phyloP scores from a whole-genome alignment of 2,113 vertebrate genomes.

The Alaudala cheleensis region DNA sequence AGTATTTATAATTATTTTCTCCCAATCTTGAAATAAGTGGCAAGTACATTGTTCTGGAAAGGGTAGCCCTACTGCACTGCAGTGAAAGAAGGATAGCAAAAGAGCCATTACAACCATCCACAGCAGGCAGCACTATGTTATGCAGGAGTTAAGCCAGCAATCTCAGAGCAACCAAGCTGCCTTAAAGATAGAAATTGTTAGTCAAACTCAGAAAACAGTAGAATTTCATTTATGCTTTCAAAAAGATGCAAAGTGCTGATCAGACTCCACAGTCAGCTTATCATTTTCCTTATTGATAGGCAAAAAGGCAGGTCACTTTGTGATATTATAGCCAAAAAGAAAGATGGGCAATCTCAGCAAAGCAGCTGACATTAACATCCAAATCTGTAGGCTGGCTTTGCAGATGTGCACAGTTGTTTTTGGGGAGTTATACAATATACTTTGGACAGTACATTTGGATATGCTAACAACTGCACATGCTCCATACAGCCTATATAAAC shows the following conservation, averaged over 20 bases:
- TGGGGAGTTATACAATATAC: background rate
- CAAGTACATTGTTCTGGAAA: constrained; percentile 15
- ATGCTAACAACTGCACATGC: background rate
- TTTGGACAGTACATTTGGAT: background rate
- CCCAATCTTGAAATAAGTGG: background rate
- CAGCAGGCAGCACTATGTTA: constrained; percentile 16
- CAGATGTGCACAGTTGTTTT: background rate
- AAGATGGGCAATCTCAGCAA: constrained; percentile 51
- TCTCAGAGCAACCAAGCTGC: constrained; percentile 61
- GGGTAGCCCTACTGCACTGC: constrained; percentile 4
- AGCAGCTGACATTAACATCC: constrained; percentile 31
- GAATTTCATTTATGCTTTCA: constrained; percentile 71
- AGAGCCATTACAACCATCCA: constrained; percentile 16
- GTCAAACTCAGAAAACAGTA: constrained; percentile 65
- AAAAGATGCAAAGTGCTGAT: constrained; percentile 63
- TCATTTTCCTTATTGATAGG: constrained; percentile 64
- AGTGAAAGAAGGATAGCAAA: constrained; percentile 42
- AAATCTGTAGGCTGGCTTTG: constrained; percentile 41
- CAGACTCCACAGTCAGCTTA: constrained; percentile 52
- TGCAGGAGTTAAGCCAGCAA: constrained; percentile 44
- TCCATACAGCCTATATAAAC: background rate
- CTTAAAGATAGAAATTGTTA: constrained; percentile 69
- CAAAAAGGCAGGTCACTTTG: constrained; percentile 52
- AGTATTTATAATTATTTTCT: constrained; percentile 34
- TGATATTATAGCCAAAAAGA: constrained; percentile 48